Evolutionary conservation across 2,797 vertebrate genomes (phyloP), one percentile per base, ranked within the genome.

Genomic region (Pangasius sanitwongsei): DNA sequence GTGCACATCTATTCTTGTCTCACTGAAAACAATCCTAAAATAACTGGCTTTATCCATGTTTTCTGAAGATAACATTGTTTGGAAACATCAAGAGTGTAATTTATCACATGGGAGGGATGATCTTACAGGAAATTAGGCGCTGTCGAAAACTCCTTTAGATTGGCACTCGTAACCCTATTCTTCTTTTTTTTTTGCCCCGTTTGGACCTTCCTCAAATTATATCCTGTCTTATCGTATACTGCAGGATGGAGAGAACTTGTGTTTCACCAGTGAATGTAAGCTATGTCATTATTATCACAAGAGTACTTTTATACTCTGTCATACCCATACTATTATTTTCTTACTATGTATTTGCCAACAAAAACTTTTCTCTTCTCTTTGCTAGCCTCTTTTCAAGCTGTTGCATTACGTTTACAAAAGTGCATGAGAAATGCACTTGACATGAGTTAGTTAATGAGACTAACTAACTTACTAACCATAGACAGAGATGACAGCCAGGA

Each of bases 401-500:
- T 18, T 20, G 31, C 67, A 77, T n/a, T 50, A 31, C 8, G n/a
- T 57, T 31, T 20, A 18, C 55, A 16, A 37, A 59, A 59, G 44
- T 0, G 20, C 7, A 23, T 4, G 11, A 28, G 25, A 75, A 41
- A 77, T 6, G 5, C 25, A 23, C 75, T 31, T 28, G 41, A 48
- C 50, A 55, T 4, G 50, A 31, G 53, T 34, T 37, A 3, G 18
- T 34, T 25, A 61, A 61, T 61, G 20, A 15, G 20, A 61, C 34
- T 41, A 37, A n/a, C 75, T 15, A 80, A 20, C 50, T 23, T 90
- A 89, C 95, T 97, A 96, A 99, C 99, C 99, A 63, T 99, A 99
- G 91, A 99, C 97, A 7, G 99, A 99, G 94, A 99, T 99, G 91
- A 98, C 97, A 23, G 97, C 99, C 92, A 99, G 93, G 93, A 99